Base-by-base conservation (phyloP, 1,140 invertebrate genomes). In the Brachionus manjavacas region DNA sequence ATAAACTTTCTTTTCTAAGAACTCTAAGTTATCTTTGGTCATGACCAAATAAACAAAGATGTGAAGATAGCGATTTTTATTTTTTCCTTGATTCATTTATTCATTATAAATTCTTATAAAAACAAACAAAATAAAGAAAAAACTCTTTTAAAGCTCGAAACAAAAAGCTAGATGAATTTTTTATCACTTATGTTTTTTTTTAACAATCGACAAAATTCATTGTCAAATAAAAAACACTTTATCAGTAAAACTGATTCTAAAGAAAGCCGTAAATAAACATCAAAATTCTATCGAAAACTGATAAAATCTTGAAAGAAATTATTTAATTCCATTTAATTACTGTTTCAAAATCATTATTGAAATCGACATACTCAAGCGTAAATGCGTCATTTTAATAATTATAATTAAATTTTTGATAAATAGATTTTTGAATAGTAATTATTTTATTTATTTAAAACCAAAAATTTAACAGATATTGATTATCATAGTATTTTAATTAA, bases 21-120 rank as follows among this genome's bases (percentile, higher is more conserved):
- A 31, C 52, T 60, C 16, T 60, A 60, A 60, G 20, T 60, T 60
- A 60, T 60, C 52, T 20, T 60, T 60, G 66, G 11, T 31, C 66
- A 16, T 68, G 66, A 68, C 66, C 66, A 68, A 68, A 39, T 68
- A 68, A 68, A 68, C 66, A 68, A 31, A 68, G 66, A 68, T 31
- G 25, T 68, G 31, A 35, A 68, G 66, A 68, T 68, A 68, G 66
- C 25, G 66, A 39, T 12, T 60, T 60, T 60, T 60, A 23, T 60
- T 60, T 60, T 60, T 60, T 60, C 52, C 52, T 60, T 20, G 9
- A 20, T 60, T 60, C 52, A 60, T 60, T 60, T 60, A 68, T 68
- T 68, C 25, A 68, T 68, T n/a, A 14, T 1, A 68, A 68, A 68
- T n/a, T 68, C 25, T 31, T 68, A 31, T 8, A 39, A 31, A 31